Percentiles rank a stretch among this genome's conserved stretches.
Conservation (phyloP, 2,113 vertebrate genomes). For the Dendropsophus ebraccatus region DNA sequence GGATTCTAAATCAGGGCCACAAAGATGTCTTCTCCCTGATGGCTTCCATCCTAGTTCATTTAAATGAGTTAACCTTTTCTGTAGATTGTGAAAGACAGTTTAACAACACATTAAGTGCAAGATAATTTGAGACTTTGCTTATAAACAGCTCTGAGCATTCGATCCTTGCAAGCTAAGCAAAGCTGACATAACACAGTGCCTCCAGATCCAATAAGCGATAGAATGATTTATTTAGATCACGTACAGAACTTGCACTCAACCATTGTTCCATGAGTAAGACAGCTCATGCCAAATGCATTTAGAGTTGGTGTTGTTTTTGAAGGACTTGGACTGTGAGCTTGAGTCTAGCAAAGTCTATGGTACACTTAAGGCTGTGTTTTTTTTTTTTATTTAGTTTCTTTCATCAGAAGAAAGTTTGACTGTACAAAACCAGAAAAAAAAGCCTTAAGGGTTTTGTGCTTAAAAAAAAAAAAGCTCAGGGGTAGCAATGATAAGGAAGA, state of each 20-base stretch:
- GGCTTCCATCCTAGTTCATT: conserved; percentile 9
- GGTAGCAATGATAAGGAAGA: no score
- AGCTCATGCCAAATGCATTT: conserved; percentile 8
- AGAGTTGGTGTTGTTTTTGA: conserved; percentile 16
- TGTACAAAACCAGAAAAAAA: neutral
- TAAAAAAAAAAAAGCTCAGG: neutral
- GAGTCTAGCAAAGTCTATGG: neutral
- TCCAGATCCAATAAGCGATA: conserved; percentile 33
- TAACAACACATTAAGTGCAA: conserved; percentile 45
- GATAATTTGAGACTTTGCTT: conserved; percentile 44
- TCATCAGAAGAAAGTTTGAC: neutral
- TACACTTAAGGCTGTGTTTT: neutral
- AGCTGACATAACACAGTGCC: neutral
- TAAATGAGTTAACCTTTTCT: conserved; percentile 31
- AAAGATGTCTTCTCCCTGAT: conserved; percentile 43
- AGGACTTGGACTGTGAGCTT: neutral
- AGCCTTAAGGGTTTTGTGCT: neutral
- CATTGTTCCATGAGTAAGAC: neutral
- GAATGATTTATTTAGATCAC: conserved; percentile 31
- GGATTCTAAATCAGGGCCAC: conserved; percentile 39
- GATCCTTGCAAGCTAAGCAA: conserved; percentile 35
- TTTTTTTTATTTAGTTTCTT: conserved; percentile 25
- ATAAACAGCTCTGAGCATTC: conserved; percentile 38
- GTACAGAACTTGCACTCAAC: neutral
- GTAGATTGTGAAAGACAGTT: conserved; percentile 32